phyloP scores from a whole-genome alignment of 1,140 invertebrate genomes.

The Globodera ellingtonae region DNA sequence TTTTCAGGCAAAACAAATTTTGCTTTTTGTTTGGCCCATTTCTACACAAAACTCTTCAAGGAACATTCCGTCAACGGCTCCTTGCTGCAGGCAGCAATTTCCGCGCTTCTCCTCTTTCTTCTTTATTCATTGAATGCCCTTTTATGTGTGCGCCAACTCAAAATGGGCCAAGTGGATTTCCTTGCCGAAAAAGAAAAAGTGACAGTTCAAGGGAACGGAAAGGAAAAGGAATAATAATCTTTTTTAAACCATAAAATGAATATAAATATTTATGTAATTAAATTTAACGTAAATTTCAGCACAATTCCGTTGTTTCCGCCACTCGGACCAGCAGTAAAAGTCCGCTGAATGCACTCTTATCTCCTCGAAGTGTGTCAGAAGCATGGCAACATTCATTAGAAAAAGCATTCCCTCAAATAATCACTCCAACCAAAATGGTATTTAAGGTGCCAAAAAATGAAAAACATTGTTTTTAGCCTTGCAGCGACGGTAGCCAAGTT shows the following conservation, averaged over 20 bases:
- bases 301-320: neutral
- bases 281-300: neutral
- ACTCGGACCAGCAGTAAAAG: conserved; percentile 4
- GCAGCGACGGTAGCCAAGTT: neutral
- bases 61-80: conserved; percentile 22
- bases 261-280: neutral
- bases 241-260: neutral
- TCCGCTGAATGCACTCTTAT: neutral
- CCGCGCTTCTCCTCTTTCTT: conserved; percentile 33
- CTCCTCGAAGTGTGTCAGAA: neutral
- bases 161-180: conserved; percentile 34
- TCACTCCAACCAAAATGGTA: neutral
- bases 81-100: conserved; percentile 33
- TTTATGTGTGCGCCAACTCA: conserved; percentile 23
- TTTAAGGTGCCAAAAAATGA: neutral
- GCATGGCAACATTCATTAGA: neutral
- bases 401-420: neutral
- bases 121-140: conserved; percentile 37
- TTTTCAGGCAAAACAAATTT: conserved; percentile 31
- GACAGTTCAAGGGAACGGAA: neutral
- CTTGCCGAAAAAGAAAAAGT: conserved; percentile 20
- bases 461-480: neutral
- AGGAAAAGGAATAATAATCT: neutral
- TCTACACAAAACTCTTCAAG: neutral
- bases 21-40: neutral